These are phyloP conservation scores for Eupithecia inturbata DNA, from an alignment of 2,888 invertebrate species.

Conservation along the genomic window DNA sequence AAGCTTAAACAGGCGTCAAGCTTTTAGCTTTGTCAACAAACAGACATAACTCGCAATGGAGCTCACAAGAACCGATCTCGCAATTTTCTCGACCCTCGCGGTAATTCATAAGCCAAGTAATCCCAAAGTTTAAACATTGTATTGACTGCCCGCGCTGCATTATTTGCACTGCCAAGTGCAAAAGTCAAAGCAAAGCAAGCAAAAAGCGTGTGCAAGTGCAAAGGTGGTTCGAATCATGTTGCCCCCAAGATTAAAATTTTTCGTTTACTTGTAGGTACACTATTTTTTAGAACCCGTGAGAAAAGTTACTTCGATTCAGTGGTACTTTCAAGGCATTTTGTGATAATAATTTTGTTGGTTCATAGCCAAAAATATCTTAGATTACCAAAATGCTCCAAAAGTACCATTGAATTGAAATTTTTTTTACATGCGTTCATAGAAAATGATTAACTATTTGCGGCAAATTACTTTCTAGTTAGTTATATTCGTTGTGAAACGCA, in stretches of 20 bases:
- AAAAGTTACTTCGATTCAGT: not conserved
- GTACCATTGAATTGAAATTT: not conserved
- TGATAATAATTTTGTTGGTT: not conserved
- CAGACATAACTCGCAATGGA: not conserved
- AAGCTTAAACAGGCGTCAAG: not conserved
- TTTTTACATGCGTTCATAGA: not conserved
- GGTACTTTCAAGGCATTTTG: not conserved
- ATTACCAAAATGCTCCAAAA: not conserved
- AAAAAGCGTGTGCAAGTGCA: too few relatives aligned
- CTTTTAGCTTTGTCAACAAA: not conserved
- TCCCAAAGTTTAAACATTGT: slow-evolving; percentile 74
- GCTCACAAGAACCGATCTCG: not conserved
- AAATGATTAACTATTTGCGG: not conserved
- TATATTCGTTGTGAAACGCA: not conserved
- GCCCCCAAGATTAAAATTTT: not conserved
- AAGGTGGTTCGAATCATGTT: not conserved
- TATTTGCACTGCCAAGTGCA: slow-evolving; percentile 65
- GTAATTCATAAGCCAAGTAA: slow-evolving; percentile 60
- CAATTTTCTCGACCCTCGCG: slow-evolving; percentile 25
- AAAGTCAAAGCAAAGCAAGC: too few relatives aligned
- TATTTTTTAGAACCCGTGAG: not conserved
- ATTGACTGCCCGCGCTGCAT: slow-evolving; percentile 69
- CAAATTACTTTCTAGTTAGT: not conserved
- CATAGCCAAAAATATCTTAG: not conserved
- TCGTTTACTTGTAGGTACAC: not conserved